phyloP scores from a whole-genome alignment of 2,888 invertebrate genomes.

The Amaurobius ferox region DNA sequence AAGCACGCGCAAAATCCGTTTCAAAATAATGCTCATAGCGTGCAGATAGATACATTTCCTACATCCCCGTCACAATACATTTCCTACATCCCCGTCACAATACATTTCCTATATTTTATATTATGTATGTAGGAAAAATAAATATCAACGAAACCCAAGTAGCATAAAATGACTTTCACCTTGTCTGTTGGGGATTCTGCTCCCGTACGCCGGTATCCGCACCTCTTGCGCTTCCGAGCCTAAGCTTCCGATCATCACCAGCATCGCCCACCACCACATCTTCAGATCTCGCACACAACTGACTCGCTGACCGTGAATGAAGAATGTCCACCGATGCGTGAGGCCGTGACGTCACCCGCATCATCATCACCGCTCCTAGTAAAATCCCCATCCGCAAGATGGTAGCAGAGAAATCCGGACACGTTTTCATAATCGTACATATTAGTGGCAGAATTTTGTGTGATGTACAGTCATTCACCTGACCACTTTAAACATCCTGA shows the following conservation, averaged over 20 bases:
- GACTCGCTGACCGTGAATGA: slow-evolving; percentile 5
- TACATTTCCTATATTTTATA: too few relatives aligned
- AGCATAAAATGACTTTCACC: slow-evolving; percentile 17
- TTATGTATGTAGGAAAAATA: not conserved
- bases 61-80: too few relatives aligned
- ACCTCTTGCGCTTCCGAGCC: slow-evolving; percentile 38
- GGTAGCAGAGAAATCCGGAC: too few relatives aligned
- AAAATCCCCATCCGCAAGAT: too few relatives aligned
- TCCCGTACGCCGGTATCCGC: slow-evolving; percentile 42
- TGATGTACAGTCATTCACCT: too few relatives aligned
- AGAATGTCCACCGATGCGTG: slow-evolving; percentile 9
- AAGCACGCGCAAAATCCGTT: too few relatives aligned
- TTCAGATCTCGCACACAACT: slow-evolving; percentile 20
- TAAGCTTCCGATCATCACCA: slow-evolving; percentile 7
- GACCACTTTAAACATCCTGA: too few relatives aligned
- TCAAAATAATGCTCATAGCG: too few relatives aligned
- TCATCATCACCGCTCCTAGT: not conserved
- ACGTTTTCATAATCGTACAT: too few relatives aligned
- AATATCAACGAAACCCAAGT: not conserved
- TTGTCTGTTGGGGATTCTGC: slow-evolving; percentile 30
- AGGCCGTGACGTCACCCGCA: slow-evolving; percentile 38
- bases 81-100: too few relatives aligned
- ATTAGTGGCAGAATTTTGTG: too few relatives aligned
- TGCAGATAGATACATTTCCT: too few relatives aligned
- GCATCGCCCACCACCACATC: slow-evolving; percentile 46